Conservation (phyloP, 2,888 invertebrate genomes). For the Invenusta paracnida region DNA sequence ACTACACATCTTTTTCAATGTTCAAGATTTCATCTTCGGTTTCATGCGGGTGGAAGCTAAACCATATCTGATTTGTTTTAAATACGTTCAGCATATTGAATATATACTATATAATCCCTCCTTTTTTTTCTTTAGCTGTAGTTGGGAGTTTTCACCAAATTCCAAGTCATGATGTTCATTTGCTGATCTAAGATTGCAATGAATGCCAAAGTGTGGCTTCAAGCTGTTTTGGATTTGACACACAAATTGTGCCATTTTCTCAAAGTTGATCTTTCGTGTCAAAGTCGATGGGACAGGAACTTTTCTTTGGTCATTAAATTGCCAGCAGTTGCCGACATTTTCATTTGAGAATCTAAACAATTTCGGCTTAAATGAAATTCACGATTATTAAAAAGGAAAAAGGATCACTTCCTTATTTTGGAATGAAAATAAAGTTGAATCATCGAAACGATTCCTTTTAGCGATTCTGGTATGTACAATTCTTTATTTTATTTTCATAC, state of each 20-base stretch:
- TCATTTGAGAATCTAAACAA: background rate
- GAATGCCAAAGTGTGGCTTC: background rate
- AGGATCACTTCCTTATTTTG: background rate
- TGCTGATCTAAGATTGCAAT: background rate
- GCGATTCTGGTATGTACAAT: background rate
- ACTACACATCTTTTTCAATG: background rate
- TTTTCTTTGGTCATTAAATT: no score
- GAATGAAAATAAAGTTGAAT: background rate
- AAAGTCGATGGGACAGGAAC: background rate
- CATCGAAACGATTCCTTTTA: background rate
- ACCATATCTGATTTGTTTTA: background rate
- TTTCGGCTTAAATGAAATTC: background rate
- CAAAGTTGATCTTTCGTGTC: background rate
- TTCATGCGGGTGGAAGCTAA: background rate
- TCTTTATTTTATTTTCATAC: background rate
- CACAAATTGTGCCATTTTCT: background rate
- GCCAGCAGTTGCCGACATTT: no score
- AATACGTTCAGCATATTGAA: background rate
- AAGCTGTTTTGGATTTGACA: background rate
- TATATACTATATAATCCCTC: background rate
- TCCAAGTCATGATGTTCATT: background rate
- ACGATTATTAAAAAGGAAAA: background rate
- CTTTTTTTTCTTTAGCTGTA: background rate
- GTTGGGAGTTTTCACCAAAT: background rate
- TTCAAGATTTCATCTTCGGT: background rate